Evolutionary conservation across 2,888 invertebrate species (phyloP).

Genomic region (Temnothorax unifasciatus): DNA sequence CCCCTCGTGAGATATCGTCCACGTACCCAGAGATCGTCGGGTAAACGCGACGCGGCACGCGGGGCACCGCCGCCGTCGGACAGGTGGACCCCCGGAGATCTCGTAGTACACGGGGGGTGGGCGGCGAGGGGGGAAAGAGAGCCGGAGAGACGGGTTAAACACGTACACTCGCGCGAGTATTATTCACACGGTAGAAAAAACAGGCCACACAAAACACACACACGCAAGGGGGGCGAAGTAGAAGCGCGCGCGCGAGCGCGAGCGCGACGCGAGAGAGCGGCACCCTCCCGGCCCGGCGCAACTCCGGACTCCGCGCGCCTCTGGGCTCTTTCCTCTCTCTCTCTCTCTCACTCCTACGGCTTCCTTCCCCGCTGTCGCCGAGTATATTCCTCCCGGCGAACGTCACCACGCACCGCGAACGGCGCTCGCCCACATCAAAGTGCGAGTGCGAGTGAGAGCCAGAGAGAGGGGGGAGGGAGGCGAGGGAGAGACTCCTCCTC

Average conservation of each 20-base stretch:
- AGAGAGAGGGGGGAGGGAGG: constrained; percentile 32
- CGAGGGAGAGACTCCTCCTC: constrained; percentile 33
- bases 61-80: not conserved
- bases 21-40: too few relatives aligned
- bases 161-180: constrained; percentile 59
- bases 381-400: constrained; percentile 38
- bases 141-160: constrained; percentile 10
- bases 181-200: constrained; percentile 67
- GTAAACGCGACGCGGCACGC: too few relatives aligned
- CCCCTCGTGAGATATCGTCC: not conserved
- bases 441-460: constrained; percentile 52
- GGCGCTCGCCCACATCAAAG: constrained; percentile 34
- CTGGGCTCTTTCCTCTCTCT: constrained; percentile 37
- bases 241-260: constrained; percentile 50
- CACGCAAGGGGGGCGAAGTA: constrained; percentile 34
- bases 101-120: not conserved
- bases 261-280: constrained; percentile 33
- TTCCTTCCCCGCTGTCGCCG: constrained; percentile 55
- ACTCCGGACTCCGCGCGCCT: constrained; percentile 39
- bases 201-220: constrained; percentile 64
- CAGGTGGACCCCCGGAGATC: too few relatives aligned
- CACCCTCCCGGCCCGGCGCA: constrained; percentile 50
- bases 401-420: constrained; percentile 45
- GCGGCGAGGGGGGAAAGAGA: not conserved
- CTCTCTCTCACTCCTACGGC: constrained; percentile 53